Base-by-base conservation (phyloP, 1,140 invertebrate genomes). In the Drosophila asahinai region DNA sequence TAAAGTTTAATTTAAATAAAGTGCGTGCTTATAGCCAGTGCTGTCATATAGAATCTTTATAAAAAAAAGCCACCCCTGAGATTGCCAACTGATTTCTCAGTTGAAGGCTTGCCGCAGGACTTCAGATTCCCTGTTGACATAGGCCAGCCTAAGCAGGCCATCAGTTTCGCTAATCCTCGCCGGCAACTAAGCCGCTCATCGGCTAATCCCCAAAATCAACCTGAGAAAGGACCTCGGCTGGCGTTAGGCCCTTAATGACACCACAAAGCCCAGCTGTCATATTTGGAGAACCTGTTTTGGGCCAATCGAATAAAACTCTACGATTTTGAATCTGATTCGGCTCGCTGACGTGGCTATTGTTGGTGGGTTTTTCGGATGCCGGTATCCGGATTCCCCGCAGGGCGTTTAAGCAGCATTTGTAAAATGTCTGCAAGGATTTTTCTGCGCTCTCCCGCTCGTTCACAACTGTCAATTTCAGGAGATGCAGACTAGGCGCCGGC, bases 401-500 rank as follows among this genome's bases (percentile, higher is more conserved):
- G 51, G 49, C 38, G 45, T 71, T 51, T 33, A 58, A 66, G 61
- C 61, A 51, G 62, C 79, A 82, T 76, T 82, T 86, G 75, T 77
- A 77, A 84, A 86, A 79, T 90, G 81, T 90, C 79, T 80, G 62
- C 66, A 59, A 52, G 66, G 64, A 76, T 75, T 77, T 76, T 75
- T 63, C 40, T 64, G 61, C 60, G 64, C 58, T 63, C 66, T 60
- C 47, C 71, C n/a, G n/a, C 43, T 48, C 45, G 33, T 27, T 58
- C 75, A 52, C 62, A 86, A 91, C 83, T 91, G 87, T 91, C 86
- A 86, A 79, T 86, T 72, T 68, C 86, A 91, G 81, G 49, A 72
- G 70, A 61, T 30, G 59, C 62, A 65, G 86, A 81, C 77, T 81
- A 83, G 80, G 77, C 77, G 83, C 64, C 66, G 33, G 80, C 73